Base-by-base conservation (phyloP, 2,113 vertebrate species). In the Thryonomys swinderianus region DNA sequence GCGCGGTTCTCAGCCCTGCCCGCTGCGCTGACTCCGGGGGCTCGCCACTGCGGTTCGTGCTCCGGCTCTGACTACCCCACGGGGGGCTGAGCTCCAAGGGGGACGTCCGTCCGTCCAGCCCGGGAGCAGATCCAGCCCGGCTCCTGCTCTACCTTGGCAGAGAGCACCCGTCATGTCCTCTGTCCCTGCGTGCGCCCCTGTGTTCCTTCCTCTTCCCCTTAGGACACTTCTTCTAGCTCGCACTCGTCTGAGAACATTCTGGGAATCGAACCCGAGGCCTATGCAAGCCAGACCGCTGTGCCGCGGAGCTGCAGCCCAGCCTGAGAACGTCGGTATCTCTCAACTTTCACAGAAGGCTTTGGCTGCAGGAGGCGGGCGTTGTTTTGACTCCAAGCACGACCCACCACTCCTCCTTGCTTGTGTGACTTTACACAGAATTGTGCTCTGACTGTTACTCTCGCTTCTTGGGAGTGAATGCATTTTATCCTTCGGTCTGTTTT, bases 61-160 rank as follows among this genome's bases (percentile, higher is more conserved):
- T 69, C 34, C n/a, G 8, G 1, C 8, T 20, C 20, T 27, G 4
- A 45, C 4, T 9, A 1, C n/a, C 37, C 34, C n/a, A 9, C 10
- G 8, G 76, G 21, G 17, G 1, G 9, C 16, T 16, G 48, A 14
- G 32, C 1, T 42, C 27, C n/a, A 27, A 25, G 48, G 30, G 34
- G 42, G 73, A 30, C 21, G 18, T 84, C 16, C 7, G 25, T 17
- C 25, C 14, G 27, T 17, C 12, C 37, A 21, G n/a, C n/a, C 1
- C 32, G 1, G 40, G 5, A 76, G 7, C 3, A 12, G 55, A 61
- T 37, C 62, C 1, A n/a, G n/a, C n/a, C n/a, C n/a, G 4, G 37
- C 32, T 27, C 57, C 14, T 37, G 37, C 9, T 13, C 32, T 8
- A 0, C 61, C 9, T 32, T 14, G 20, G 40, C 23, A 57, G 61